Percentiles rank a stretch among this genome's conserved stretches.
phyloP scores from a whole-genome alignment of 64 coral and sea anemone species.

The Stylophora pistillata region DNA sequence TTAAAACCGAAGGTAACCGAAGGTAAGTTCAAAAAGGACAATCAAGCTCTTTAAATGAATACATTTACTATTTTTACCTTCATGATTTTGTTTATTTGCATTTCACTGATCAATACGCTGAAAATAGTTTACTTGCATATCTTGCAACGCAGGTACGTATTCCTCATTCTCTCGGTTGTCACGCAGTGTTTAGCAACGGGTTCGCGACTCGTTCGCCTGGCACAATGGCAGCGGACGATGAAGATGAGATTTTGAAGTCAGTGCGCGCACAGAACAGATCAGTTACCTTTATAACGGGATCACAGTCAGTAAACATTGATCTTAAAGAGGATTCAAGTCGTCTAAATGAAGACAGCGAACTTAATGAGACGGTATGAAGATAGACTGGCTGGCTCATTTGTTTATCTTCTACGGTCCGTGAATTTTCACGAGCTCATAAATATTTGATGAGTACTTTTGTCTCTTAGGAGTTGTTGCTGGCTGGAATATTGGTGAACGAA shows the following conservation, averaged over 20 bases:
- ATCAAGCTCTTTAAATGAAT: no score
- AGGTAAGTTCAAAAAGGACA: no score
- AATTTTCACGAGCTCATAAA: not conserved
- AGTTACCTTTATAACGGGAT: constrained; percentile 44
- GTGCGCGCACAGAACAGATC: constrained; percentile 1
- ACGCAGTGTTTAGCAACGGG: not conserved
- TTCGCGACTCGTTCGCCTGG: not conserved
- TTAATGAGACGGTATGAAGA: constrained; percentile 59
- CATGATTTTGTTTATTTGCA: no score
- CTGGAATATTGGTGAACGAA: constrained; percentile 85
- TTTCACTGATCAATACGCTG: no score
- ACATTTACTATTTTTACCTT: no score
- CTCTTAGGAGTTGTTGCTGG: constrained; percentile 76
- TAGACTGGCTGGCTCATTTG: not conserved
- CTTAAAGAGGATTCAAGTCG: constrained; percentile 19
- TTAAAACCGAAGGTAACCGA: no score
- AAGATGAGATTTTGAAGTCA: not conserved
- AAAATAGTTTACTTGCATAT: no score
- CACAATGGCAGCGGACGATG: constrained; percentile 19
- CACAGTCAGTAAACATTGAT: constrained; percentile 47
- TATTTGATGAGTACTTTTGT: not conserved
- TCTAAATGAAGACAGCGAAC: constrained; percentile 23
- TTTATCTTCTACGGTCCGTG: not conserved
- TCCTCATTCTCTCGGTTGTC: not conserved
- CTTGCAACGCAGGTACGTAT: not conserved